Conservation (phyloP, 2,113 vertebrate species). For the Anthoscopus minutus region DNA sequence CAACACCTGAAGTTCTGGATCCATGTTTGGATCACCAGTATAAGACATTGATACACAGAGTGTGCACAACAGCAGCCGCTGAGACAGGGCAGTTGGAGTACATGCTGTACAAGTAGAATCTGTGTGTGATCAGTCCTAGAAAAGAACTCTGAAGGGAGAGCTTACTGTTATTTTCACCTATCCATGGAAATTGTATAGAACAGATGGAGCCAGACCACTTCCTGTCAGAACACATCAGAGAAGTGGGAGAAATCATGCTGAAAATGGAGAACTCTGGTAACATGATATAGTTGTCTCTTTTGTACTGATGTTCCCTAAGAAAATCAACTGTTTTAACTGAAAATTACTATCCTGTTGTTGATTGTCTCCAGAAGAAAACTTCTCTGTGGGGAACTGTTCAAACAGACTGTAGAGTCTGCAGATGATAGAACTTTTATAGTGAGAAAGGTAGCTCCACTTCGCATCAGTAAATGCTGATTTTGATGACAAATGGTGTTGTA, state of each 20-base stretch:
- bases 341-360: not conserved
- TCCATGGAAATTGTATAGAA: not conserved
- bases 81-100: not conserved
- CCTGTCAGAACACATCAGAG: not conserved
- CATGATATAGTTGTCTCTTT: not conserved
- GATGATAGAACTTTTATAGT: not conserved
- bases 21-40: fast-evolving
- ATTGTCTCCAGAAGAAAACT: not conserved
- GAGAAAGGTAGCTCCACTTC: not conserved
- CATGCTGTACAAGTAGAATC: not conserved
- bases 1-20: not conserved
- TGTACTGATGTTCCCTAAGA: not conserved
- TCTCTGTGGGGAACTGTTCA: not conserved
- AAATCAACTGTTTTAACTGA: not conserved
- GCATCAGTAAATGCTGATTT: not conserved
- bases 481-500: not conserved
- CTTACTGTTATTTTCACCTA: not conserved
- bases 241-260: not conserved
- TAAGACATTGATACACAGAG: not conserved
- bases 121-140: not conserved
- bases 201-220: not conserved
- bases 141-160: not conserved
- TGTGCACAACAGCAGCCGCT: not conserved
- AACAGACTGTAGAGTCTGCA: not conserved
- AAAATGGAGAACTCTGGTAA: not conserved